A percentile compares a stretch with the other conserved stretches of the same genome.
Conservation (phyloP, 1,140 invertebrate genomes). For the Procambarus clarkii region DNA sequence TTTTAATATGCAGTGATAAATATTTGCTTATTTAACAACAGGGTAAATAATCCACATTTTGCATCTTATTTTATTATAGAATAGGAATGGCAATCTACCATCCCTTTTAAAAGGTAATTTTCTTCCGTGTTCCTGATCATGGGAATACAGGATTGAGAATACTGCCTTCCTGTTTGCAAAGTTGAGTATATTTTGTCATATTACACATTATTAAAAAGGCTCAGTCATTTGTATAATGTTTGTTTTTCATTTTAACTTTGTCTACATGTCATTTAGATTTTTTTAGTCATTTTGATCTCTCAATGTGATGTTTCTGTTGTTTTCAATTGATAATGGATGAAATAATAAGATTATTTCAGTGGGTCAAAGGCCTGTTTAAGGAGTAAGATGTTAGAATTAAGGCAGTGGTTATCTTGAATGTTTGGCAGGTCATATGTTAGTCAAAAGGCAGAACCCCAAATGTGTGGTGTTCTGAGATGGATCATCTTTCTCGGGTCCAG, state of each 20-base stretch:
- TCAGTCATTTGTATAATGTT: neutral
- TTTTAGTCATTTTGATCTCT: slow-evolving; percentile 28
- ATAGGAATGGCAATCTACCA: slow-evolving; percentile 1
- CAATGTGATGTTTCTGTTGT: slow-evolving; percentile 6
- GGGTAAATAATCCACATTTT: neutral
- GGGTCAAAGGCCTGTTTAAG: neutral
- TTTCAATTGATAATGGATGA: neutral
- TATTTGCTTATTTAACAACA: neutral
- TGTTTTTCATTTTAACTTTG: neutral
- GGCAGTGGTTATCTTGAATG: neutral
- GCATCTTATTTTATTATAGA: neutral
- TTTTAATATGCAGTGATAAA: neutral
- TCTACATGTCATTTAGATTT: neutral
- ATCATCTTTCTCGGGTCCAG: neutral
- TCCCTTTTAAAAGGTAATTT: neutral
- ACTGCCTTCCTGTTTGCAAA: neutral
- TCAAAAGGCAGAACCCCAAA: neutral
- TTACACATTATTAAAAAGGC: neutral
- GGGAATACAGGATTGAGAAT: neutral
- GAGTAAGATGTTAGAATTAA: slow-evolving; percentile 29
- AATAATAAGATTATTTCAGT: neutral
- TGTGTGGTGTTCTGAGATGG: neutral
- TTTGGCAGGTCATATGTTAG: slow-evolving; percentile 13
- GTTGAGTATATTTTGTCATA: neutral
- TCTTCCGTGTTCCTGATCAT: neutral